Evolutionary conservation across 2,113 vertebrate species (phyloP).

Genomic region (Urocitellus parryii): DNA sequence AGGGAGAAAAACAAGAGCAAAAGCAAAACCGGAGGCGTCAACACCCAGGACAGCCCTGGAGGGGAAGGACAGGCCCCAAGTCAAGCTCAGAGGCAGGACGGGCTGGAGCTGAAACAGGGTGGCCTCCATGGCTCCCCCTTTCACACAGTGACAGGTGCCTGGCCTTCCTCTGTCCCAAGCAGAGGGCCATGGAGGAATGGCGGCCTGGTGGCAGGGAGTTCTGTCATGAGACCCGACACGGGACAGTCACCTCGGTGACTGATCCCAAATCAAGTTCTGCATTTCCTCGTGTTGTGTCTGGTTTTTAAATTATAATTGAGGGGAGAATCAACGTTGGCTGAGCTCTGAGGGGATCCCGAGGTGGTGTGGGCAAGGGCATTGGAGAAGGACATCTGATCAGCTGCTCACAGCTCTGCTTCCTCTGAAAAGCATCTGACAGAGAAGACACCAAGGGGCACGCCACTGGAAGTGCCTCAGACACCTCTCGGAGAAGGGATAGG

Average conservation of each 20-base stretch:
- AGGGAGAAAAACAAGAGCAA: background rate
- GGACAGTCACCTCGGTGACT: conserved; percentile 4
- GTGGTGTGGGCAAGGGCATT: fast-evolving
- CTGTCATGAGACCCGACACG: conserved; percentile 53
- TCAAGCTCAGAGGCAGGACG: background rate
- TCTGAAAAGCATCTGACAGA: background rate
- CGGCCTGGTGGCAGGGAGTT: conserved; percentile 61
- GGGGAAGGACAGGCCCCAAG: conserved; percentile 53
- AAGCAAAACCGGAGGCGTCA: conserved; percentile 62
- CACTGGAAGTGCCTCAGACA: fast-evolving
- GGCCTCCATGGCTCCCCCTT: fast-evolving
- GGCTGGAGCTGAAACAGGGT: fast-evolving
- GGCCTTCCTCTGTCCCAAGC: too few species aligned
- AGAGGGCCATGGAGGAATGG: background rate
- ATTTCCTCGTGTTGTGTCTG: background rate
- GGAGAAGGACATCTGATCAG: too few species aligned
- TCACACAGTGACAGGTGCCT: fast-evolving
- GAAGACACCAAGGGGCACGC: fast-evolving
- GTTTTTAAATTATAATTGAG: conserved; percentile 70
- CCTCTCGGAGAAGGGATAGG: fast-evolving
- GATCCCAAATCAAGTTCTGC: conserved; percentile 67
- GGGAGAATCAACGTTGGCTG: background rate
- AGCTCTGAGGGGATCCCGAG: fast-evolving
- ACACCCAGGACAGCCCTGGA: conserved; percentile 67
- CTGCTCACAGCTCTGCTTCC: fast-evolving